Percentiles rank a stretch among this genome's conserved stretches.
These are phyloP conservation scores for Acrobasis suavella DNA, from an alignment of 2,888 invertebrate genomes.

Conservation along the genomic window DNA sequence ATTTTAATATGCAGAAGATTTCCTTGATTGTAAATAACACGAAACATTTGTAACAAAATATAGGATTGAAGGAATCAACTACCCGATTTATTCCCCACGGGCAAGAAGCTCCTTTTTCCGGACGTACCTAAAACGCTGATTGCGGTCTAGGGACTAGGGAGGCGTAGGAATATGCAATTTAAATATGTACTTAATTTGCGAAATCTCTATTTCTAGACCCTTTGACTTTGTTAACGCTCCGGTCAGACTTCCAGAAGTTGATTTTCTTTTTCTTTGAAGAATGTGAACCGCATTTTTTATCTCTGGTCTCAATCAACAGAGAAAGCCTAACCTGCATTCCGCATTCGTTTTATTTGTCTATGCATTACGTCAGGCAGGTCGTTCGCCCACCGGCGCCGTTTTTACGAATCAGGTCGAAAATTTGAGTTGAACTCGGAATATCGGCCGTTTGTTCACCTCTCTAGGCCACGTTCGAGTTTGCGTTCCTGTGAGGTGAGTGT, in stretches of 20 bases:
- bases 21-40: no score
- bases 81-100: no score
- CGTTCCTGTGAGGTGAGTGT: constrained; percentile 24
- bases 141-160: no score
- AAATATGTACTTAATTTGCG: no score
- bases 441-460: constrained; percentile 75
- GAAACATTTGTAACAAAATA: no score
- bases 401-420: constrained; percentile 45
- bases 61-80: no score
- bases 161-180: no score
- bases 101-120: no score
- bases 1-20: no score
- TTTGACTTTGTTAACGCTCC: background rate
- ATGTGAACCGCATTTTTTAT: background rate
- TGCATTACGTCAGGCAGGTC: constrained; percentile 62
- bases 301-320: constrained; percentile 23
- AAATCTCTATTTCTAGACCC: no score
- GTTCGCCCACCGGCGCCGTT: constrained; percentile 55
- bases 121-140: no score
- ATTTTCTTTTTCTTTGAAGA: background rate
- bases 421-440: constrained; percentile 66
- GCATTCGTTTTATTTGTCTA: constrained; percentile 62
- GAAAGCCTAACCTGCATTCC: constrained; percentile 60
- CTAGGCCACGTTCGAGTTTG: constrained; percentile 60
- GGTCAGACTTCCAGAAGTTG: background rate